Base-by-base conservation (phyloP, 2,888 invertebrate genomes). In the Diarsia mendica region DNA sequence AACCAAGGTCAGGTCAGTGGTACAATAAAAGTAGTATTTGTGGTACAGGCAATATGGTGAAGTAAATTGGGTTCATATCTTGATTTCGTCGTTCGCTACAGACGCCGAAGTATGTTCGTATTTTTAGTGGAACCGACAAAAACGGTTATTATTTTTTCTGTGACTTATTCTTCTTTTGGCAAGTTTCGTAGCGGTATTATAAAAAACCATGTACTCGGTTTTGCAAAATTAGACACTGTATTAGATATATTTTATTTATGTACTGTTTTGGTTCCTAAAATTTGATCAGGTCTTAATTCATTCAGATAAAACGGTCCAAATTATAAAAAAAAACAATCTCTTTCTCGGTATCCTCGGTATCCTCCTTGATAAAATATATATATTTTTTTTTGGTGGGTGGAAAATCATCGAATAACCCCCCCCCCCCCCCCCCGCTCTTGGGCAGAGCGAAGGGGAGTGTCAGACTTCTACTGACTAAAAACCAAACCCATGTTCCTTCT, bases 51-150 rank as follows among this genome's bases (percentile, higher is more conserved):
- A 78, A 75, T 83, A 71, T 71, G 69, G 64, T 39, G 33, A 77
- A 78, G 70, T 72, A 83, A 83, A 86, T 86, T 85, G 87, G 13
- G 58, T 86, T 73, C 55, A 58, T 83, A 81, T 83, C 83, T 75
- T 13, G 46, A 39, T 68, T 63, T 49, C 48, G 77, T 86, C 70
- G 49, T 63, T n/a, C 64, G 71, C 58, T 46, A 48, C 33, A 51
- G 74, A 75, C 76, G 69, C 76, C 23, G 48, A 18, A 23, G 58
- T 72, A 39, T 65, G 15, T 10, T 51, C 13, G 55, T 46, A 15
- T 15, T 66, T 48, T 13, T 53, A n/a, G 33, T 33, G 15, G 48
- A 11, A 18, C 20, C 23, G 75, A 51, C 13, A 58, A 18, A 9
- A 33, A 70, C 11, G 1, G 0, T 10, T 75, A 13, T 20, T 23